These are phyloP conservation scores for Bacillus rossius DNA, from an alignment of 1,140 invertebrate species.

Conservation along the genomic window DNA sequence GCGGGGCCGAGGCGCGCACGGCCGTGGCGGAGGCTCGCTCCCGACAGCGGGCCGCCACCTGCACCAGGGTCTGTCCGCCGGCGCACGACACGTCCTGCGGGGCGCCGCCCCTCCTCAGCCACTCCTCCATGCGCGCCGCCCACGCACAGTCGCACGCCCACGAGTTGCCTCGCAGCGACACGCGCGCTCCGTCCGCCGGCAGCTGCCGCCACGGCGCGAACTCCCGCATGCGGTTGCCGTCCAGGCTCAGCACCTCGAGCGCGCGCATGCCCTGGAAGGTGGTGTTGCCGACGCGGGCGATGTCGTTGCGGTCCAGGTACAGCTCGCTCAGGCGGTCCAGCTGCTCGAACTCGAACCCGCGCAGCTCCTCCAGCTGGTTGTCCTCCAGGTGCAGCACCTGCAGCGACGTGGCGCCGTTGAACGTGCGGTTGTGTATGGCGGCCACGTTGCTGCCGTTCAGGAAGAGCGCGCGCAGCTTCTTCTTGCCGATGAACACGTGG, in stretches of 20 bases:
- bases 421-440: conserved; percentile 48
- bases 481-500: conserved; percentile 51
- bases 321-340: conserved; percentile 44
- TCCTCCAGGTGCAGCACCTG: conserved; percentile 46
- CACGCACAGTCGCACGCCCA: conserved; percentile 69
- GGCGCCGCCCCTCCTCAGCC: conserved; percentile 49
- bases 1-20: conserved; percentile 47
- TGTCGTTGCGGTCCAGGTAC: conserved; percentile 46
- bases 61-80: neutral
- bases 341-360: conserved; percentile 49
- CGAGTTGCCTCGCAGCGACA: conserved; percentile 61
- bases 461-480: conserved; percentile 46
- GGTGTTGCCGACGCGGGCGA: conserved; percentile 40
- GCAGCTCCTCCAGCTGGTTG: conserved; percentile 43
- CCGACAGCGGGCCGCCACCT: conserved; percentile 40
- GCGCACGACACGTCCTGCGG: neutral
- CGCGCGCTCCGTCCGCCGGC: conserved; percentile 49
- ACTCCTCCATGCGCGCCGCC: conserved; percentile 55
- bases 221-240: conserved; percentile 45
- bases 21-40: conserved; percentile 50
- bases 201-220: conserved; percentile 46
- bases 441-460: conserved; percentile 46
- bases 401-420: conserved; percentile 47
- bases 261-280: conserved; percentile 45
- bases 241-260: conserved; percentile 44